These are phyloP conservation scores for Zootermopsis nevadensis DNA, from an alignment of 2,888 invertebrate species.

Conservation along the genomic window DNA sequence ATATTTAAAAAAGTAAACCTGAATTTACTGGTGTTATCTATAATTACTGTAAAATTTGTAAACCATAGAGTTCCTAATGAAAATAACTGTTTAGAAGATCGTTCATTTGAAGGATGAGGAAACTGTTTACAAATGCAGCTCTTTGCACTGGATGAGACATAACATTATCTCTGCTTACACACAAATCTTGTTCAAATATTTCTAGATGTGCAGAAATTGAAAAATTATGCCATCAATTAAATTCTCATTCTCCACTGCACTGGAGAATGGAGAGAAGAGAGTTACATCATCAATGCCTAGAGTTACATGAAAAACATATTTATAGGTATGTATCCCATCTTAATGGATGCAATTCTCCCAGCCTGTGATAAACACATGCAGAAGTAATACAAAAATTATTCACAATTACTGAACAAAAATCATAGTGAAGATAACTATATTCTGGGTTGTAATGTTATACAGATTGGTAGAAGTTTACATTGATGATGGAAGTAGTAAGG, in stretches of 20 bases:
- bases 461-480: no score
- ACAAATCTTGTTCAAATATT: background rate
- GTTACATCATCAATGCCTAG: background rate
- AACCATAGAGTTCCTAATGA: background rate
- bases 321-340: background rate
- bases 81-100: background rate
- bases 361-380: background rate
- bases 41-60: background rate
- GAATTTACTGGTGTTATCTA: background rate
- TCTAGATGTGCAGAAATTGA: background rate
- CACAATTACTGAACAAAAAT: no score
- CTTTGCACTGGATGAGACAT: no score
- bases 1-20: background rate
- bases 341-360: conserved; percentile 6
- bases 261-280: background rate
- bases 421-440: no score
- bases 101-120: no score
- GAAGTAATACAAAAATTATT: no score
- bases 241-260: background rate
- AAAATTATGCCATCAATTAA: background rate
- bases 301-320: background rate
- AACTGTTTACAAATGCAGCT: no score
- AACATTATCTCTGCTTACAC: no score
- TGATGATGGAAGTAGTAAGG: no score
- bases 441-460: no score